phyloP scores from a whole-genome alignment of 92 coral and sea anemone species.

The Zoanthus sansibaricus region DNA sequence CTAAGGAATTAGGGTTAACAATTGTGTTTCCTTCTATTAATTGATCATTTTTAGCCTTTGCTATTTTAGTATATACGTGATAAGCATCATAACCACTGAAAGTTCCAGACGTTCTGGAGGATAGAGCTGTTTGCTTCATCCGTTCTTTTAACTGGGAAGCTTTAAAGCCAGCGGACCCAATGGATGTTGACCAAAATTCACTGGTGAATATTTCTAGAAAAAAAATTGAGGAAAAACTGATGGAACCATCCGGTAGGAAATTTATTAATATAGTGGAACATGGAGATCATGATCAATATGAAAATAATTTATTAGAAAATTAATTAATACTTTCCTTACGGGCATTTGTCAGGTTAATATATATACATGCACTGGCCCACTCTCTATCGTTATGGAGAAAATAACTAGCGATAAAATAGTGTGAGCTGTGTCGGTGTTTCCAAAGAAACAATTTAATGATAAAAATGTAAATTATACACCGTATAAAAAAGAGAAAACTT shows the following conservation, averaged over 20 bases:
- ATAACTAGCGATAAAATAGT: too few species aligned
- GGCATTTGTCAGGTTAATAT: too few species aligned
- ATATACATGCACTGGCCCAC: too few species aligned
- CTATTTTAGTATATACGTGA: slow-evolving; percentile 40
- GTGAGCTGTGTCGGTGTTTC: too few species aligned
- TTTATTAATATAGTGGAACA: too few species aligned
- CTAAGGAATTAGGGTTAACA: slow-evolving; percentile 37
- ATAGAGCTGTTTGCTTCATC: slow-evolving; percentile 40
- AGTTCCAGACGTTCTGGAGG: slow-evolving; percentile 58
- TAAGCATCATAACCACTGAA: slow-evolving; percentile 14
- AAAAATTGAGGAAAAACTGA: too few species aligned
- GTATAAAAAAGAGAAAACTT: too few species aligned
- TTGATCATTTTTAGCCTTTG: slow-evolving; percentile 30
- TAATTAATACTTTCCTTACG: background rate
- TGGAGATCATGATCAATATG: too few species aligned
- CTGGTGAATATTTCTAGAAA: background rate
- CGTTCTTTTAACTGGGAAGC: background rate
- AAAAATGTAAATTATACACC: too few species aligned
- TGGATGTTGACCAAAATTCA: slow-evolving; percentile 10
- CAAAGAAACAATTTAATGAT: too few species aligned
- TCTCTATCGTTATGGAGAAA: too few species aligned
- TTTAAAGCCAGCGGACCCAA: background rate
- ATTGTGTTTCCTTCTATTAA: slow-evolving; percentile 58
- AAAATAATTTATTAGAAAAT: background rate
- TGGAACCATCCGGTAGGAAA: background rate